Evolutionary conservation across 2,797 vertebrate species (phyloP), one percentile per base, ranked within the genome.

Genomic region (Furcifer pardalis): DNA sequence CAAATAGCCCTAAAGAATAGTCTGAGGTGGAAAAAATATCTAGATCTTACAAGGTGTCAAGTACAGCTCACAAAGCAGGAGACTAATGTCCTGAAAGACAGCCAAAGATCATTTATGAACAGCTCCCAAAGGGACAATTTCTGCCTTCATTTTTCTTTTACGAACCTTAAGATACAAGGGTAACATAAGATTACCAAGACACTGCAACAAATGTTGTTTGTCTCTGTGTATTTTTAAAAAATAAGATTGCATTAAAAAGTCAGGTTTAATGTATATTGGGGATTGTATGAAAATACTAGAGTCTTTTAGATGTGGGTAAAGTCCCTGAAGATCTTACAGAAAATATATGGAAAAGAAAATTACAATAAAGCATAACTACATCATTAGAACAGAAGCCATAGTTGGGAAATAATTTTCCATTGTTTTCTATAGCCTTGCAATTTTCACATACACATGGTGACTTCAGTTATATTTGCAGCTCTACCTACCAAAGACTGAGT

Each of bases 291-390:
- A 95, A 95, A 94, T 92, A 93, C 92, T 94, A 94, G n/a, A n/a
- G 90, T 84, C 83, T 84, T 94, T 92, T 83, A 88, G 76, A 91
- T 90, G 82, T 87, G 87, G 91, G 92, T 95, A 94, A 95, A 92
- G 92, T 94, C 94, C 88, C 93, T 52, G 91, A 93, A 94, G 90
- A 91, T 93, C 91, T 93, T 87, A 92, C 90, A 86, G 92, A 93
- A 95, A 94, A 90, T 91, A 92, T 87, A 91, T 88, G 90, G 83
- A 91, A 94, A 93, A 94, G 92, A 95, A 93, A 94, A 90, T 92
- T 94, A 92, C 89, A 90, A 90, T 92, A 94, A 90, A 91, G 81
- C 69, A 92, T 93, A 91, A 94, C 92, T 90, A 88, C 75, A 84
- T 73, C 75, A 79, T 4, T 87, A 81, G 46, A 4, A 0, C 42